Conservation (phyloP, 2,113 vertebrate species). For the Saguinus imperator region DNA sequence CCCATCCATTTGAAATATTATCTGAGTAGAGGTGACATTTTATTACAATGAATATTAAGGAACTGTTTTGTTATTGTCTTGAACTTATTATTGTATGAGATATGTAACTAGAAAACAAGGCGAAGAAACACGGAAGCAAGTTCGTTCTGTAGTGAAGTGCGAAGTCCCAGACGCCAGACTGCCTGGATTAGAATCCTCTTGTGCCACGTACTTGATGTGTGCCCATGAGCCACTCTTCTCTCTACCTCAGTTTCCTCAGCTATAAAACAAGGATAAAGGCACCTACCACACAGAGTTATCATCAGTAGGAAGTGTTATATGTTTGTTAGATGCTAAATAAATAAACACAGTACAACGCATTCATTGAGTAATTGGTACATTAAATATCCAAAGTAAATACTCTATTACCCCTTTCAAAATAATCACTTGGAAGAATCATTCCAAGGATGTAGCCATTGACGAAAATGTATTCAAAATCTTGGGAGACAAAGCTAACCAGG, state of each 20-base stretch:
- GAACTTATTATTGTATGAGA: not conserved
- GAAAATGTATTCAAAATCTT: not conserved
- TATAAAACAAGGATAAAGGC: not conserved
- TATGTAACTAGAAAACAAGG: not conserved
- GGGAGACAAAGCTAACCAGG: too few species aligned
- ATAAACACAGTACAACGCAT: not conserved
- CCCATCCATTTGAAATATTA: not conserved
- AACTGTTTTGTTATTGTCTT: not conserved
- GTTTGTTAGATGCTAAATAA: not conserved
- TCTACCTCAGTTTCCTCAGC: not conserved
- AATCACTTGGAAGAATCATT: not conserved
- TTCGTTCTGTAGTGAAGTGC: not conserved
- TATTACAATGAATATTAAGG: not conserved
- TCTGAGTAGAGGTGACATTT: not conserved
- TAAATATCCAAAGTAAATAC: not conserved
- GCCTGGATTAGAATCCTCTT: not conserved
- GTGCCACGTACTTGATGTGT: accelerated
- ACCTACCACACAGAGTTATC: not conserved
- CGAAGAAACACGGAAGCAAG: not conserved
- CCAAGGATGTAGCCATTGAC: not conserved
- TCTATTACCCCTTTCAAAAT: not conserved
- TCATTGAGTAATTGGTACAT: not conserved
- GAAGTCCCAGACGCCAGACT: not conserved
- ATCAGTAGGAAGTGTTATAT: not conserved
- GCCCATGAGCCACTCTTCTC: not conserved